Evolutionary conservation across 2,797 vertebrate species (phyloP).

Genomic region (Siniperca scherzeri): DNA sequence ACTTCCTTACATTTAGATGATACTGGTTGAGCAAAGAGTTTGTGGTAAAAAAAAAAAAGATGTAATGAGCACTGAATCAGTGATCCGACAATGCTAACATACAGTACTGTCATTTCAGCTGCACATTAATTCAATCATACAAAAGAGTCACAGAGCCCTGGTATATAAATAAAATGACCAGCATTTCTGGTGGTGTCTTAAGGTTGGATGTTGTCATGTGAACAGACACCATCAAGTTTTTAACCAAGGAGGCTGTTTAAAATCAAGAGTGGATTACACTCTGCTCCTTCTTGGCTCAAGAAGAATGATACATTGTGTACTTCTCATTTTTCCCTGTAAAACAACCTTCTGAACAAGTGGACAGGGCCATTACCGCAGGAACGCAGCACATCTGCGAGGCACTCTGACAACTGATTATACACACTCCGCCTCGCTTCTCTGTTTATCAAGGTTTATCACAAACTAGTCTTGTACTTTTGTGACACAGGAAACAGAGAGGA

Average conservation of each 20-base stretch:
- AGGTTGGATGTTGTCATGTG: conserved; percentile 20
- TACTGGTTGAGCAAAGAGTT: not conserved
- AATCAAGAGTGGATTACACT: conserved; percentile 49
- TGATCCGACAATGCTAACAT: not conserved
- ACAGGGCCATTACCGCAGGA: conserved; percentile 63
- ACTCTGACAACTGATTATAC: conserved; percentile 68
- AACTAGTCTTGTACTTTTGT: conserved; percentile 65
- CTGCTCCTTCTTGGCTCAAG: conserved; percentile 29
- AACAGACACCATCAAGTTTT: conserved; percentile 31
- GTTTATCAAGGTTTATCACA: conserved; percentile 82
- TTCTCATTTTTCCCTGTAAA: conserved; percentile 43
- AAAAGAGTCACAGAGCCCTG: not conserved
- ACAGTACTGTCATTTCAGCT: not conserved
- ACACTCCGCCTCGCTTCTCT: conserved; percentile 63
- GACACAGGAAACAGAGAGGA: conserved; percentile 72
- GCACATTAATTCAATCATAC: conserved; percentile 1
- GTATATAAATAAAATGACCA: not conserved
- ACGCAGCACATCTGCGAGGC: conserved; percentile 74
- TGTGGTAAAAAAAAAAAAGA: not conserved
- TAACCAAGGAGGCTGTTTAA: conserved; percentile 39
- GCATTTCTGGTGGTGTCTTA: not conserved
- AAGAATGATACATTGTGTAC: conserved; percentile 63
- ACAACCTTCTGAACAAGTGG: conserved; percentile 64
- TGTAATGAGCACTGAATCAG: not conserved
- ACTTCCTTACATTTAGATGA: not conserved